A percentile compares a stretch with the other conserved stretches of the same genome.
Conservation (phyloP, 2,113 vertebrate genomes). For the Manacus vitellinus region DNA sequence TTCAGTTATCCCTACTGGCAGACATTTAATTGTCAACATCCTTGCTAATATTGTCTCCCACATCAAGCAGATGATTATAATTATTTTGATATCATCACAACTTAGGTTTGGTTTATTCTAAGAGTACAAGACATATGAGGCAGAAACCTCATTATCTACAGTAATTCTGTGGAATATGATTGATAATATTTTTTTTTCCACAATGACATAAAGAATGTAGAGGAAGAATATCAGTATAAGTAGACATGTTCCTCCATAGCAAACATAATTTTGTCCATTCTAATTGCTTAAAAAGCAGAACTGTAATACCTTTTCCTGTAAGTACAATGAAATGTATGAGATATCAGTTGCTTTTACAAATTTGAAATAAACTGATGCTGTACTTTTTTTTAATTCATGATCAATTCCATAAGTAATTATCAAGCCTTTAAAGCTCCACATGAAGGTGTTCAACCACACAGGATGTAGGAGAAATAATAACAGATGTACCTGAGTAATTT, state of each 20-base stretch:
- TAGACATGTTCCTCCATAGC: not conserved
- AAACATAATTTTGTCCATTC: not conserved
- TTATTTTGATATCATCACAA: not conserved
- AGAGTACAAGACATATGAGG: not conserved
- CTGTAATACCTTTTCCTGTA: conserved; percentile 39
- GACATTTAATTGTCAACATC: not conserved
- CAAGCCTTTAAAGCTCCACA: not conserved
- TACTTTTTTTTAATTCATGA: not conserved
- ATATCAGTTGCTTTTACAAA: conserved; percentile 20
- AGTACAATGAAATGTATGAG: conserved; percentile 12
- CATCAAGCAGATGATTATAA: not conserved
- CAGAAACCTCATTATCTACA: not conserved
- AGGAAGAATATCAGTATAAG: not conserved
- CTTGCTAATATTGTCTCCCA: not conserved
- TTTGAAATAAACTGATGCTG: conserved; percentile 16
- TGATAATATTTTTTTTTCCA: not conserved
- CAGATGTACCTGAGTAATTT: not conserved
- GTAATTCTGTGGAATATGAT: not conserved
- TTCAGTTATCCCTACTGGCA: not conserved
- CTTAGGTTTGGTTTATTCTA: not conserved
- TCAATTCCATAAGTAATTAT: not conserved
- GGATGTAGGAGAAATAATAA: not conserved
- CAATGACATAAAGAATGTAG: not conserved
- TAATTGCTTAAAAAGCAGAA: conserved; percentile 43
- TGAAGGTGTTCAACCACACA: not conserved